Base-by-base conservation (phyloP, 1,140 invertebrate species). In the Uloborus diversus region DNA sequence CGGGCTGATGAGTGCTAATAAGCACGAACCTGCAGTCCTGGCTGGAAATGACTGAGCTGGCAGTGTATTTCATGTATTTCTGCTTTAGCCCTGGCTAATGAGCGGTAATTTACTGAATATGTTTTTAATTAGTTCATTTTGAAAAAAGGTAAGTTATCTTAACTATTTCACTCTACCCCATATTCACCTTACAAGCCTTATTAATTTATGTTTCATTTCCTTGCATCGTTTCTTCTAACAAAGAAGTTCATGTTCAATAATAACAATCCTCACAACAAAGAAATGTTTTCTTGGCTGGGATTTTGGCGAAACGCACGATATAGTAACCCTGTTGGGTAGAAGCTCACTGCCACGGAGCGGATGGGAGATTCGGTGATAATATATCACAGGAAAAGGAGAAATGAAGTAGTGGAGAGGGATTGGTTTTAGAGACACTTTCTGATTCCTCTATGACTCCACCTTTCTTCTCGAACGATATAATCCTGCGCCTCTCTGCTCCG, bases 351-450 rank as follows among this genome's bases (percentile, higher is more conserved):
- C 49, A 61, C 30, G 33, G 49, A 33, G 23, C 20, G 30, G 25
- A 33, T 30, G n/a, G 9, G 33, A 59, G 53, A 71, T 27, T 61
- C 49, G 47, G 71, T 64, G 73, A 56, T 78, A 78, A 78, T 78
- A 51, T 49, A 65, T 78, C 73, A 56, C 11, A 59, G 13, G 49
- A 23, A 1, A 56, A 7, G 30, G 47, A 25, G 37, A n/a, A 53
- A 20, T 53, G 49, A 53, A 42, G 32, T 42, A 42, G 32, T 42
- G 47, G 14, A 23, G 59, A 57, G 59, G 73, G 73, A 78, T 66
- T 65, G 73, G 62, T 66, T 66, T 66, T 78, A 78, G 7, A 53
- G 73, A 65, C 73, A 56, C 47, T 56, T 66, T 78, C 62, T 65
- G 73, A 78, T 78, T 35, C 71, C 59, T 25, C n/a, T 49, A 13